Base-by-base conservation (phyloP, 2,797 vertebrate species). In the Rhinophrynus dorsalis region DNA sequence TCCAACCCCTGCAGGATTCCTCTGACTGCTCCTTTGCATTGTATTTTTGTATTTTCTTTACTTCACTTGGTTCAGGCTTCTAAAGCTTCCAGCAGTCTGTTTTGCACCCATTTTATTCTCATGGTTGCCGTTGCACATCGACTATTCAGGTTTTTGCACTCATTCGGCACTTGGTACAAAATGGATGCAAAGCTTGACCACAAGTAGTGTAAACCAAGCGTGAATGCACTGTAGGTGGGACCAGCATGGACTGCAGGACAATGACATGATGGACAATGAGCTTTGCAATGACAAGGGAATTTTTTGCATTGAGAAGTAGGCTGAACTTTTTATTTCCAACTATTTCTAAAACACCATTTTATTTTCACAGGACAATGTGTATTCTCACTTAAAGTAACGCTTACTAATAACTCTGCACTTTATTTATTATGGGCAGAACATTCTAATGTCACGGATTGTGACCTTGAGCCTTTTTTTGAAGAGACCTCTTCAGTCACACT, bases 51-150 rank as follows among this genome's bases (percentile, higher is more conserved):
- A 10, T 71, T 67, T 33, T 20, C 18, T n/a, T 56, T 64, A 20
- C 70, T 52, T 64, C 71, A 67, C 72, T 79, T 79, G 78, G 26
- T 83, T 81, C 76, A 78, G 77, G 79, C 74, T 65, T 76, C 76
- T 74, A 57, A 79, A 67, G 67, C 62, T 50, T 69, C 74, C 76
- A 75, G 38, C 78, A 66, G 77, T 63, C 4, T 5, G 2, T 0
- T 21, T 9, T 57, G 50, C 71, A 64, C 67, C 72, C n/a, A 52
- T 45, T 55, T 1, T 54, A 32, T 67, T 18, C 38, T 15, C 30
- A 0, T 30, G 11, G 0, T 0, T 75, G 68, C 67, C 38, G 1
- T 58, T 67, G 69, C 76, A 75, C 55, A 67, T 45, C 40, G 57
- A 63, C 40, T 42, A 42, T 65, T 40, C 47, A 32, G 37, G 2